Evolutionary conservation across 2,888 invertebrate genomes (phyloP), one percentile per base, ranked within the genome.

Genomic region (Caenorhabditis sulstoni): DNA sequence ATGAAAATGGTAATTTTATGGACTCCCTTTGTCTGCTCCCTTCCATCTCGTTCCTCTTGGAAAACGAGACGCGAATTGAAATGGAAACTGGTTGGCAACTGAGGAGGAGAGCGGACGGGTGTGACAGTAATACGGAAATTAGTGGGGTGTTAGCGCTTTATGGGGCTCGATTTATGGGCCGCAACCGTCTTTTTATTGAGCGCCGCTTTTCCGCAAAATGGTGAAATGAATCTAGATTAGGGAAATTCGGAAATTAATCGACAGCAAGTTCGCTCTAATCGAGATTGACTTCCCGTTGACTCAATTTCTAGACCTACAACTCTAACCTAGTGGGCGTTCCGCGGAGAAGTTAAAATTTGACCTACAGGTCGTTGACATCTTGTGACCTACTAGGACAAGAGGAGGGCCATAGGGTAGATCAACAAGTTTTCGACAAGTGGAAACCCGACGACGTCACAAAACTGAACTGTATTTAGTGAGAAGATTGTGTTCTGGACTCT

Each of bases 1-100:
- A 29, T 59, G 61, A 47, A 61, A 61, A 61, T 61, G 61, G 61
- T 61, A 61, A 61, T 61, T 61, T 61, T 61, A 61, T 61, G 61
- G 61, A 61, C 61, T 61, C 35, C 47, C 47, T 35, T 47, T 61
- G 18, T 35, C n/a, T n/a, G n/a, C n/a, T n/a, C 20, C 18, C 47
- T 16, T 20, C n/a, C 20, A n/a, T n/a, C n/a, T n/a, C n/a, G n/a
- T n/a, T n/a, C 2, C 20, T 18, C 20, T 35, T 61, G 18, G 47
- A 47, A 47, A 8, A 11, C 47, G 16, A 47, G 16, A 11, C 5
- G 35, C 47, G 35, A 47, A 47, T 45, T 18, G 61, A 41, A 44
- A 58, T 18, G 35, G 47, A 35, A 47, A 52, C 16, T 47, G 41
- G 41, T 41, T 41, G 14, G 41, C n/a, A n/a, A 14, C 11, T 4